Evolutionary conservation across 2,888 invertebrate genomes (phyloP).

Genomic region (Drosophila neotestacea): DNA sequence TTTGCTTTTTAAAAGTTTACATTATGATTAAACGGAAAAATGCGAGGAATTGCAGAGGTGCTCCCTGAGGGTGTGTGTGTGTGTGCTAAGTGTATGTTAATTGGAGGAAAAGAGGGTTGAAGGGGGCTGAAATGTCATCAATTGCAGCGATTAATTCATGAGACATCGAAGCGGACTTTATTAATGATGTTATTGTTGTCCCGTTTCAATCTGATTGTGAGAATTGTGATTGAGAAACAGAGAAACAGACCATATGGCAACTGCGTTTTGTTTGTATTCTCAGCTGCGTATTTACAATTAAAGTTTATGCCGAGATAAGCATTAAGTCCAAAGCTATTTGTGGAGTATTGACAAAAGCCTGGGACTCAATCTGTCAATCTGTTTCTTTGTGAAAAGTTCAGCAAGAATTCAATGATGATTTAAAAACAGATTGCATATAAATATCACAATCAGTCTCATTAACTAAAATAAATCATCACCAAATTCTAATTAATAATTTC

Average conservation of each 20-base stretch:
- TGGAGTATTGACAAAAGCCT: conserved; percentile 8
- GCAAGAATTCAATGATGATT: background rate
- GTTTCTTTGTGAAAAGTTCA: background rate
- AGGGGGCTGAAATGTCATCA: conserved; percentile 24
- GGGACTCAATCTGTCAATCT: background rate
- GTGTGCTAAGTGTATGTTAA: conserved; percentile 30
- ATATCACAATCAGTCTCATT: too few species aligned
- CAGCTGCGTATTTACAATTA: conserved; percentile 43
- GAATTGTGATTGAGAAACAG: conserved; percentile 14
- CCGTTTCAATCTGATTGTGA: conserved; percentile 19
- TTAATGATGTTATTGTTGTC: conserved; percentile 15
- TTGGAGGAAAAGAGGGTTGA: background rate
- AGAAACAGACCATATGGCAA: conserved; percentile 34
- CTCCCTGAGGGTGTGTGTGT: background rate
- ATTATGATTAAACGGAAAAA: conserved; percentile 55
- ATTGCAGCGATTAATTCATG: conserved; percentile 39
- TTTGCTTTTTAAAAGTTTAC: conserved; percentile 32
- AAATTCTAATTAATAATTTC: too few species aligned
- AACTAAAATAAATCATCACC: too few species aligned
- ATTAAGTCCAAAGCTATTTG: conserved; percentile 16
- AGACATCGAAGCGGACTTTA: conserved; percentile 10
- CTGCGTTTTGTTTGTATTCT: conserved; percentile 27
- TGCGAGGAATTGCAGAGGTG: conserved; percentile 48
- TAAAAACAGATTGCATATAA: background rate
- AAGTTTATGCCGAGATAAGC: conserved; percentile 35